Conservation (phyloP, 2,797 vertebrate species). For the Cercopithecus neglectus region DNA sequence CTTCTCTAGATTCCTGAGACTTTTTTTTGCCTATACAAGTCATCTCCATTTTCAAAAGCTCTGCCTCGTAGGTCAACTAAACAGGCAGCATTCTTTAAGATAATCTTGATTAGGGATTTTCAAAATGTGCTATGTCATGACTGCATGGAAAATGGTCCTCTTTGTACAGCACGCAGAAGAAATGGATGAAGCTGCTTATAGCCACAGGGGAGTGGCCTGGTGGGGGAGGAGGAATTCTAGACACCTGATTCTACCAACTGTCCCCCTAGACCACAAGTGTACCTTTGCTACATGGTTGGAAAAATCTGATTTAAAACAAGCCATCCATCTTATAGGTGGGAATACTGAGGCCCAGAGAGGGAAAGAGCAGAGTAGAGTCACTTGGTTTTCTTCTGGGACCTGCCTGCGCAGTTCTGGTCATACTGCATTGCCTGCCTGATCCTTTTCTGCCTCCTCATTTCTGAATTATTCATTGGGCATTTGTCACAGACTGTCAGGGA, state of each 20-base stretch:
- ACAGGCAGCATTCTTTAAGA: neutral
- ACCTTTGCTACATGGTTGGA: neutral
- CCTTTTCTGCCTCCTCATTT: neutral
- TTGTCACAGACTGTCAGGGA: neutral
- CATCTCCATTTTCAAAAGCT: neutral
- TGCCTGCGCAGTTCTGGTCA: neutral
- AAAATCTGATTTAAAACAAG: neutral
- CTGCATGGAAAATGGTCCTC: neutral
- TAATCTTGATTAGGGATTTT: neutral
- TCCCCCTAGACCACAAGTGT: neutral
- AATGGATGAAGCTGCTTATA: neutral
- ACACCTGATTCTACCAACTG: neutral
- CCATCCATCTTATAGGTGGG: neutral
- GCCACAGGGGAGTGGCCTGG: neutral
- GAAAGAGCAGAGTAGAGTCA: neutral
- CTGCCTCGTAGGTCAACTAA: neutral
- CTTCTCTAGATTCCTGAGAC: neutral
- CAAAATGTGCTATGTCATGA: neutral
- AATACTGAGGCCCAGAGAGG: neutral
- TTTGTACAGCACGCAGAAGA: neutral
- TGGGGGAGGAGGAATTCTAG: neutral
- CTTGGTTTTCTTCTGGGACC: too few relatives aligned
- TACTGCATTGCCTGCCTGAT: neutral
- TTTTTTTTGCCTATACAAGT: neutral
- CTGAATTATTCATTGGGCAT: constrained; percentile 2